Evolutionary conservation across 2,797 vertebrate genomes (phyloP).

Genomic region (Anabas testudineus): DNA sequence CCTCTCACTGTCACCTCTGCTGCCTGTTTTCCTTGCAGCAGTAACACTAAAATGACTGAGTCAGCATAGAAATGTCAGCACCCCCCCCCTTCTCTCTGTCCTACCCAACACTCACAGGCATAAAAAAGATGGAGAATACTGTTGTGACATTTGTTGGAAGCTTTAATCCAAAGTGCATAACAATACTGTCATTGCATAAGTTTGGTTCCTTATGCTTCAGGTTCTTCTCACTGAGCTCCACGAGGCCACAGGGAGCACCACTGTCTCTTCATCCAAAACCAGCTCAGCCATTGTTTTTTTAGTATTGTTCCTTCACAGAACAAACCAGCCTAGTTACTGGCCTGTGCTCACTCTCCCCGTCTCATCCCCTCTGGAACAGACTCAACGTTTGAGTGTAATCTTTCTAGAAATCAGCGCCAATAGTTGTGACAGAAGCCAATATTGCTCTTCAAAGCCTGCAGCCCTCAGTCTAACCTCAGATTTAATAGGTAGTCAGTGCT

Average conservation of each 20-base stretch:
- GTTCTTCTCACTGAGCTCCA: not conserved
- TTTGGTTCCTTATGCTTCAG: not conserved
- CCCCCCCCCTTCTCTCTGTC: too few relatives aligned
- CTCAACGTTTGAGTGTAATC: constrained; percentile 46
- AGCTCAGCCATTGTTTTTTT: not conserved
- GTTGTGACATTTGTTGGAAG: constrained; percentile 12
- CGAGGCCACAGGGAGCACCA: not conserved
- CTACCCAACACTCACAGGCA: not conserved
- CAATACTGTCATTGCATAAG: not conserved
- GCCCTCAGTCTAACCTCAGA: not conserved
- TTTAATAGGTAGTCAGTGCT: constrained; percentile 41
- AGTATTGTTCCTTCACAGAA: not conserved
- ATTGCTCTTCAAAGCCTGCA: constrained; percentile 32
- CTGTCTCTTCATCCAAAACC: not conserved
- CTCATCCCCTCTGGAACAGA: constrained; percentile 20
- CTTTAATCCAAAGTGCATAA: constrained; percentile 20
- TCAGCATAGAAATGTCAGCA: constrained; percentile 11
- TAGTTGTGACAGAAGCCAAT: constrained; percentile 39
- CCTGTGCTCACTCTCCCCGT: not conserved
- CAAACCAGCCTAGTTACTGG: constrained; percentile 27
- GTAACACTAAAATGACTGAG: constrained; percentile 3
- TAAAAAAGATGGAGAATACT: not conserved
- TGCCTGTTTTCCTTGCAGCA: not conserved
- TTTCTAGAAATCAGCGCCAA: constrained; percentile 30
- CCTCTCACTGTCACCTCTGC: not conserved